A percentile compares a stretch with the other conserved stretches of the same genome.
phyloP scores from a whole-genome alignment of 2,888 invertebrate species.

The Drosophila crucigera region DNA sequence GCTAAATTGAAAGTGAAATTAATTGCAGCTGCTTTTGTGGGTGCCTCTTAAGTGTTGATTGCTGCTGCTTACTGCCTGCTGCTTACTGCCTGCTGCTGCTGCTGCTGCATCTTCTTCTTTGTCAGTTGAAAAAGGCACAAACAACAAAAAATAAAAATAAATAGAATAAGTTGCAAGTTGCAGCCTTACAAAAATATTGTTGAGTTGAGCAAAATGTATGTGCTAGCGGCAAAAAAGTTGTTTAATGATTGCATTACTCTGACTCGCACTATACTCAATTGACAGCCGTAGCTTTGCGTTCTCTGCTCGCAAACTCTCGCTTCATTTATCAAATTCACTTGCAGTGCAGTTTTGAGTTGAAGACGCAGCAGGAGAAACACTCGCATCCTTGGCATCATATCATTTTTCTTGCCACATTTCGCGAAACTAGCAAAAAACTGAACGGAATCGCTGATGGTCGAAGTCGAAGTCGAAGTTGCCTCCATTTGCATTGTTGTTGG shows the following conservation, averaged over 20 bases:
- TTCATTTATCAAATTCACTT: conserved; percentile 71
- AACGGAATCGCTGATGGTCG: conserved; percentile 21
- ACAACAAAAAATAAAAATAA: conserved; percentile 8
- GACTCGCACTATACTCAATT: conserved; percentile 18
- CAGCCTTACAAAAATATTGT: conserved; percentile 12
- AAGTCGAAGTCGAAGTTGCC: conserved; percentile 38
- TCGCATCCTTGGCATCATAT: conserved; percentile 37
- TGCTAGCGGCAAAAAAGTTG: conserved; percentile 30
- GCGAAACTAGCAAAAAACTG: background rate
- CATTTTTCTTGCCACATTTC: conserved; percentile 69
- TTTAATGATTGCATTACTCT: conserved; percentile 58
- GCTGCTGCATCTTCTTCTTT: conserved; percentile 5
- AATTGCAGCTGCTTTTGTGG: conserved; percentile 69
- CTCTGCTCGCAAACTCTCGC: conserved; percentile 25
- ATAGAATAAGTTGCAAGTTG: background rate
- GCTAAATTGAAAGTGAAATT: conserved; percentile 82
- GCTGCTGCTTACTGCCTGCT: conserved; percentile 1
- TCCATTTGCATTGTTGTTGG: conserved; percentile 31
- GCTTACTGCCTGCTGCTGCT: background rate
- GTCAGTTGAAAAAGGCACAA: background rate
- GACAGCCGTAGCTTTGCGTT: background rate
- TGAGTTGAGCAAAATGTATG: conserved; percentile 41
- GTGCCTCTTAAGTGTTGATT: conserved; percentile 40
- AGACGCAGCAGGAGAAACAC: background rate
- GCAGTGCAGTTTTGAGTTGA: conserved; percentile 18